Evolutionary conservation across 2,797 vertebrate species (phyloP), one percentile per base, ranked within the genome.

Genomic region (Brachymystax lenok): DNA sequence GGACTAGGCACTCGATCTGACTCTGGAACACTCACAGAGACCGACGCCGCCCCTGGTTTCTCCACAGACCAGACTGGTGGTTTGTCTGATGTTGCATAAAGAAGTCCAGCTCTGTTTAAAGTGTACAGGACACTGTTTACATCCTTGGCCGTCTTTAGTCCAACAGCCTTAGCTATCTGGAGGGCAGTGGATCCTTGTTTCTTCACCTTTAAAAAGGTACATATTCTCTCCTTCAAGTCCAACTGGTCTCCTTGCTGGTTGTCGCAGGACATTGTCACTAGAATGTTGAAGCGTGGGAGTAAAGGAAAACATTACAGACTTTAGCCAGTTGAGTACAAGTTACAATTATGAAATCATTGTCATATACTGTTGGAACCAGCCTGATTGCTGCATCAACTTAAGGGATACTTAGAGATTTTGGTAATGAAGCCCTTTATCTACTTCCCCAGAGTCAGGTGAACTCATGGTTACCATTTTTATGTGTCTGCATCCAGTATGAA

Each of bases 61-160:
- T 17, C 7, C 5, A 73, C 56, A 16, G 63, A 59, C 85, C 85
- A 86, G 3, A 78, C 19, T 1, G 83, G 83, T 21, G 52, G 76
- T 0, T 0, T 16, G 1, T 19, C 28, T 0, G 2, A 0, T 4
- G 5, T 27, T 4, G 0, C 35, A 0, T 28, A 4, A 16, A 86
- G 13, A 28, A 6, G 30, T 0, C 63, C 19, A 19, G 17, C 5
- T 14, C 0, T 27, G 68, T 16, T 0, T 8, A 86, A 33, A 2
- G 0, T 3, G 67, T 86, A 84, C 19, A 86, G 28, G 27, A 61
- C 56, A 5, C 1, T 13, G 59, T 86, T 84, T 3, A 77, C 79
- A 12, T 79, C 81, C 33, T 54, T 80, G 0, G 17, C 1, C 46
- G 1, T 75, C 7, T 4, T 7, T 1, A 66, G 1, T 51, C 68